Percentiles rank a stretch among this genome's conserved stretches.
Conservation (phyloP, 2,888 invertebrate species). For the Acanthoscelides obtectus region DNA sequence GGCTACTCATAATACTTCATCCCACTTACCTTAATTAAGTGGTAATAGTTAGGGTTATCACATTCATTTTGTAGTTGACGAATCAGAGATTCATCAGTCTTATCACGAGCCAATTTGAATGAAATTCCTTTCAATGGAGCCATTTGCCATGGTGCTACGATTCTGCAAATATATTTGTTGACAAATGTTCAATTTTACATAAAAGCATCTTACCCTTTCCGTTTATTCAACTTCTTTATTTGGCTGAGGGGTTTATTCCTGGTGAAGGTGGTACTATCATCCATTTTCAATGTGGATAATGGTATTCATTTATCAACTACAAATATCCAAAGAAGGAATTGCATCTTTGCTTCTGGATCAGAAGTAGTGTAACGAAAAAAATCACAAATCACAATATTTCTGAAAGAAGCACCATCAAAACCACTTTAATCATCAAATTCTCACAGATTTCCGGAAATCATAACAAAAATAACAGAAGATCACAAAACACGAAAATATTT, state of each 20-base stretch:
- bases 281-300: neutral
- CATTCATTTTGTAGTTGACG: neutral
- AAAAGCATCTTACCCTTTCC: neutral
- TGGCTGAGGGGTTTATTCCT: neutral
- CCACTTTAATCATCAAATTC: no score
- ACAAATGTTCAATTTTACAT: neutral
- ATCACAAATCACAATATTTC: no score
- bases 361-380: no score
- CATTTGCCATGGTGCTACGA: neutral
- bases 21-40: constrained; percentile 2
- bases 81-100: neutral
- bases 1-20: no score
- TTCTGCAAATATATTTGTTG: neutral
- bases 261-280: no score
- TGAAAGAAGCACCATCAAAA: no score
- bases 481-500: no score
- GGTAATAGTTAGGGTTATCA: constrained; percentile 1
- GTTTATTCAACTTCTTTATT: neutral
- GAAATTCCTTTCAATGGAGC: neutral
- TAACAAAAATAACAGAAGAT: no score
- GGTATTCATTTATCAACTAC: neutral
- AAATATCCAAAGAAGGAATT: no score
- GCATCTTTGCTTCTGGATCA: no score
- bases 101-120: neutral
- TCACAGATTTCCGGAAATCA: no score